Evolutionary conservation across 2,113 vertebrate species (phyloP).

Genomic region (Clupea harengus): DNA sequence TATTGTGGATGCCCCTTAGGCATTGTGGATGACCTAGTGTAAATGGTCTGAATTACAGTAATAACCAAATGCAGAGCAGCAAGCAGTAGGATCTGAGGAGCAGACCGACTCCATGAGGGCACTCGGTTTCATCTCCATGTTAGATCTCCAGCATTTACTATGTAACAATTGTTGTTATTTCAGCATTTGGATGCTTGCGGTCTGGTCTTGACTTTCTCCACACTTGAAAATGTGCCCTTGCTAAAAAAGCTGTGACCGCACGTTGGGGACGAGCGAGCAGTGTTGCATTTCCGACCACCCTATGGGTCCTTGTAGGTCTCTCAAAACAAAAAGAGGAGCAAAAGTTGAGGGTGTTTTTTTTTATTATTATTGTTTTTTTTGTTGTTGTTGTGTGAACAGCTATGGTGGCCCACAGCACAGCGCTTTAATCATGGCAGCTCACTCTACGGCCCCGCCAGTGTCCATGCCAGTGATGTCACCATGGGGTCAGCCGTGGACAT

Average conservation of each 20-base stretch:
- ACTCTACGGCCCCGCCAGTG: constrained; percentile 54
- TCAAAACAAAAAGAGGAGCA: constrained; percentile 58
- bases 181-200: constrained; percentile 62
- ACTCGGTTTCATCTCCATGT: constrained; percentile 55
- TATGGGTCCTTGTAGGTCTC: constrained; percentile 22
- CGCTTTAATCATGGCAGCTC: constrained; percentile 64
- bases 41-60: constrained; percentile 2
- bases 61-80: neutral
- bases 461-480: constrained; percentile 63
- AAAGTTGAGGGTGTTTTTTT: constrained; percentile 54
- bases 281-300: constrained; percentile 52
- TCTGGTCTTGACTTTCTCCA: constrained; percentile 45
- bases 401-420: constrained; percentile 65
- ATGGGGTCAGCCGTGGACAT: constrained; percentile 66
- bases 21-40: constrained; percentile 11
- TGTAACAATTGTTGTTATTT: constrained; percentile 69
- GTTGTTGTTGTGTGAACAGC: constrained; percentile 61
- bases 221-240: constrained; percentile 56
- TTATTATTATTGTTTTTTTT: neutral
- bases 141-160: constrained; percentile 60
- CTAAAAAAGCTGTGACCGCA: constrained; percentile 56
- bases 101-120: neutral
- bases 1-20: neutral
- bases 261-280: constrained; percentile 48
- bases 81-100: neutral